Evolutionary conservation across 2,797 vertebrate genomes (phyloP).

Genomic region (Acanthurus leucopareius): DNA sequence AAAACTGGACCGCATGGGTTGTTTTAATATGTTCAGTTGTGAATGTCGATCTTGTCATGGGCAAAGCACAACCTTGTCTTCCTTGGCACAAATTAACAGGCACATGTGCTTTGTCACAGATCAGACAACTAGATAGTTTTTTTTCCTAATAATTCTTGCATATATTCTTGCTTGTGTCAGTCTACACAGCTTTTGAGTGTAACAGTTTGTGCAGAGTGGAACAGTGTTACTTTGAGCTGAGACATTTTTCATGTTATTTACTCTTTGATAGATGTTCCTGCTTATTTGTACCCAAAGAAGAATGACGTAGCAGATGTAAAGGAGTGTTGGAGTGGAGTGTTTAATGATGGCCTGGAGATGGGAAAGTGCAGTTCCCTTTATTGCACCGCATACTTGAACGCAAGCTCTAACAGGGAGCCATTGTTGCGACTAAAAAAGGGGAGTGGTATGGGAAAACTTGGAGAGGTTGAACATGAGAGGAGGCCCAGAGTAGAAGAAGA

Average conservation of each 20-base stretch:
- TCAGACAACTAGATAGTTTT: too few species aligned
- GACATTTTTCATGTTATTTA: neutral
- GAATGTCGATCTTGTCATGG: neutral
- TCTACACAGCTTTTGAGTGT: neutral
- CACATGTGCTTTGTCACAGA: too few species aligned
- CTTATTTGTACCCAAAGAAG: neutral
- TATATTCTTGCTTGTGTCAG: neutral
- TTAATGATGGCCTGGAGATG: neutral
- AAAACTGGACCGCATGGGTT: neutral
- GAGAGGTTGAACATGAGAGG: too few species aligned
- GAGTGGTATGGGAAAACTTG: neutral
- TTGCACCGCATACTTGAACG: neutral
- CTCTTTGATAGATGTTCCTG: neutral
- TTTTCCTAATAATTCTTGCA: too few species aligned
- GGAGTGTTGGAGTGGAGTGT: neutral
- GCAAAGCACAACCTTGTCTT: neutral
- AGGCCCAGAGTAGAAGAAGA: neutral
- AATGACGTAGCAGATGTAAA: neutral
- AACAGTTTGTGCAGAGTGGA: neutral
- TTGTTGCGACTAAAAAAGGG: neutral
- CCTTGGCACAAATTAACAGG: neutral
- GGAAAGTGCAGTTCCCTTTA: neutral
- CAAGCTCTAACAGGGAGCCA: neutral
- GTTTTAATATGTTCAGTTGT: neutral
- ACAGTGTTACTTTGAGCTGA: neutral